Evolutionary conservation across 2,113 vertebrate genomes (phyloP).

Genomic region (Solea senegalensis): DNA sequence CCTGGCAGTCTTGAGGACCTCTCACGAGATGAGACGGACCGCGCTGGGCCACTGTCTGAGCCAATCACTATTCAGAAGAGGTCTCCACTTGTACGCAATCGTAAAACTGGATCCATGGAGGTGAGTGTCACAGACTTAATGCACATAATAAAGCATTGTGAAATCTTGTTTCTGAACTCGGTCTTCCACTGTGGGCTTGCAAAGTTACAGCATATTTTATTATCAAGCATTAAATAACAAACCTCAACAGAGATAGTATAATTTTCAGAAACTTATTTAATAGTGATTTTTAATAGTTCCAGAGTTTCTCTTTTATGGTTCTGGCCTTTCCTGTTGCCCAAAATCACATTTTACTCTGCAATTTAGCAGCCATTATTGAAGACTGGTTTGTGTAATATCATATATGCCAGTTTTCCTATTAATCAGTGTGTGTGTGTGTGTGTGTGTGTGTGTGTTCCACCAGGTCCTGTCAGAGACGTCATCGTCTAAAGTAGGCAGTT

Average conservation of each 20-base stretch:
- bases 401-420: background rate
- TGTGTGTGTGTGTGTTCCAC: background rate
- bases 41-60: conserved; percentile 82
- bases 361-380: background rate
- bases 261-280: background rate
- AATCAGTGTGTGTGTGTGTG: background rate
- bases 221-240: background rate
- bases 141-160: background rate
- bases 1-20: conserved; percentile 91
- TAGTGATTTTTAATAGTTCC: background rate
- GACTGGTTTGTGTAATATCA: no score
- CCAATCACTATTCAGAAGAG: conserved; percentile 83
- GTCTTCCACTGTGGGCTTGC: background rate
- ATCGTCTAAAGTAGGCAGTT: conserved; percentile 89
- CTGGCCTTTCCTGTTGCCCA: background rate
- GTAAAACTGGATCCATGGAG: conserved; percentile 98
- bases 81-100: conserved; percentile 90
- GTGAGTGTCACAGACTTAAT: conserved; percentile 65
- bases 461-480: conserved; percentile 96
- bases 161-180: fast-evolving
- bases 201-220: no score
- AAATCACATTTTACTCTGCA: conserved; percentile 13
- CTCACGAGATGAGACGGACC: conserved; percentile 85
- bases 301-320: background rate
- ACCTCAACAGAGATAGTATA: background rate